Evolutionary conservation across 1,140 invertebrate genomes (phyloP), one percentile per base, ranked within the genome.

Genomic region (Orussus abietinus): DNA sequence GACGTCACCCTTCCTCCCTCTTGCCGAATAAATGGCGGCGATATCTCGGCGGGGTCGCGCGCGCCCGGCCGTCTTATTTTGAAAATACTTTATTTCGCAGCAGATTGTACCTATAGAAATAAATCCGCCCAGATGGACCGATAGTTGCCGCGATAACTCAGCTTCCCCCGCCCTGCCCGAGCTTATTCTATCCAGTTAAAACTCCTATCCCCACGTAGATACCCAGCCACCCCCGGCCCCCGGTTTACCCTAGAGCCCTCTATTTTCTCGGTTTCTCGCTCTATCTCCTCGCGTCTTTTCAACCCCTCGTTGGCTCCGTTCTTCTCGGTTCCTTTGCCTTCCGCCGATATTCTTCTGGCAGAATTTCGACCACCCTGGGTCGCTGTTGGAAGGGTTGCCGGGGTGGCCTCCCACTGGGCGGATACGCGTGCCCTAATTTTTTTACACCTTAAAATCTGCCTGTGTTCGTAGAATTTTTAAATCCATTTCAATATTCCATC

Each of bases 91-190:
- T 67, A 69, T 70, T 66, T 62, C 38, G 51, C 45, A 56, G 62
- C 64, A 69, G 62, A 68, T 68, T 66, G 66, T 64, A 67, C 61
- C 63, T 65, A 65, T 69, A 62, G 62, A 64, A 62, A 68, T 69
- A 69, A 72, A 72, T 69, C 61, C 56, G 51, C 42, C 53, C 53
- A 51, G 52, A 59, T 62, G 59, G 64, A 57, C 62, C 58, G 66
- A 68, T 66, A 64, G 59, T 62, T 59, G 59, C 49, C 30, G 47
- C 60, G 57, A 63, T 63, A 63, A 63, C 53, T 63, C 60, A 63
- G 49, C 6, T n/a, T 18, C 6, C 9, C 13, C n/a, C 9, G 15
- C 13, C 12, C 1, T 10, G 9, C 13, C 12, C 15, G 9, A 18
- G 13, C 14, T 15, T 33, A 33, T 33, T 33, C 14, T 14, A 10